Conservation (phyloP, 2,797 vertebrate genomes). For the Pangasius macronema region DNA sequence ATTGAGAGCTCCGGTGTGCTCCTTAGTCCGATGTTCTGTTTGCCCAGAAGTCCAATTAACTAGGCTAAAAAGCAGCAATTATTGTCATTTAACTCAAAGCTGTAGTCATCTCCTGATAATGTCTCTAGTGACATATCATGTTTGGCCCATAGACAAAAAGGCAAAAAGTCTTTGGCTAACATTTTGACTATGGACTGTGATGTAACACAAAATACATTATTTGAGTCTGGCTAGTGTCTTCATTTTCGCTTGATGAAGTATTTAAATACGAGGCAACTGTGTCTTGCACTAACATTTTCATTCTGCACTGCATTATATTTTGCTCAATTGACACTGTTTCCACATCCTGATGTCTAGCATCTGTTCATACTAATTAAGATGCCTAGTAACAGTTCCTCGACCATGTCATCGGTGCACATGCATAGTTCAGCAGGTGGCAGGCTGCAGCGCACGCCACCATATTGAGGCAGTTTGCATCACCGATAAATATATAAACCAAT, state of each 20-base stretch:
- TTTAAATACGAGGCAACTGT: neutral
- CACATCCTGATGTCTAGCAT: neutral
- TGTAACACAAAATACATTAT: neutral
- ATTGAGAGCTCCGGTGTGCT: neutral
- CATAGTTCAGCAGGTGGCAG: neutral
- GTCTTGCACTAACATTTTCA: no score
- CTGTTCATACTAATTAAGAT: constrained; percentile 12
- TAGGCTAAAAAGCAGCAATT: no score
- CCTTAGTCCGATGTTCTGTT: no score
- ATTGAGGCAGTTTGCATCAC: neutral
- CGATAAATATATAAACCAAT: neutral
- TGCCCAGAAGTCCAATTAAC: neutral
- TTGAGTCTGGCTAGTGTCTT: no score
- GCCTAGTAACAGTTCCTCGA: neutral
- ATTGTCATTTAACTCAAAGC: neutral
- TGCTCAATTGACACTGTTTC: neutral
- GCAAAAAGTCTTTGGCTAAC: neutral
- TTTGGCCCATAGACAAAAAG: neutral
- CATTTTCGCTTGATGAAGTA: neutral
- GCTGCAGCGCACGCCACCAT: neutral
- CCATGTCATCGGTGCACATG: neutral
- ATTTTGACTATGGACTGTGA: neutral
- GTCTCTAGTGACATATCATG: neutral
- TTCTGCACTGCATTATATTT: neutral
- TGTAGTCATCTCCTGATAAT: neutral